Percentiles rank a stretch among this genome's conserved stretches.
phyloP scores from a whole-genome alignment of 2,888 invertebrate species.

The Meliscaeva auricollis region DNA sequence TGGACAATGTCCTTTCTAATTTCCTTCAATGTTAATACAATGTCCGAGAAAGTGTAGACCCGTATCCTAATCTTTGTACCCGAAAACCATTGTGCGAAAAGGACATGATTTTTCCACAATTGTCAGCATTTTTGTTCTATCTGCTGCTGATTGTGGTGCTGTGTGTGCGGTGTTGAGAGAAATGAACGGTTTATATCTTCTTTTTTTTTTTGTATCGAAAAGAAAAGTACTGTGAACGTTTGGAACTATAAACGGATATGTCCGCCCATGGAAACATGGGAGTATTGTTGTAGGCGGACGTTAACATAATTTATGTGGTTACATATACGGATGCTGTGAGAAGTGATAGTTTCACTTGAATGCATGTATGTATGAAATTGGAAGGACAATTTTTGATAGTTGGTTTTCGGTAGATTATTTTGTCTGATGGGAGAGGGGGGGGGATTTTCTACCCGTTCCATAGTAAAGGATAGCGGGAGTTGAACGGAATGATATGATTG shows the following conservation, averaged over 20 bases:
- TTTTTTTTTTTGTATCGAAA: conserved; percentile 65
- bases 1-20: conserved; percentile 82
- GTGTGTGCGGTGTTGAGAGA: conserved; percentile 75
- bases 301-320: conserved; percentile 84
- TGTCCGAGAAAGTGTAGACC: conserved; percentile 52
- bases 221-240: conserved; percentile 47
- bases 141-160: background rate
- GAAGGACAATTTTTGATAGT: conserved; percentile 43
- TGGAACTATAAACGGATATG: conserved; percentile 67
- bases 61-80: conserved; percentile 60
- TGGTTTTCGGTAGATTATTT: conserved; percentile 42
- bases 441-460: too few species aligned
- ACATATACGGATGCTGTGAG: conserved; percentile 76
- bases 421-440: background rate
- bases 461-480: too few species aligned
- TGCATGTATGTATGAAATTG: conserved; percentile 7
- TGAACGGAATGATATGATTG: too few species aligned
- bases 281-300: conserved; percentile 81
- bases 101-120: conserved; percentile 80
- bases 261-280: conserved; percentile 54
- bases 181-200: conserved; percentile 80
- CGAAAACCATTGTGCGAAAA: conserved; percentile 47
- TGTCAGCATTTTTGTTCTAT: conserved; percentile 81
- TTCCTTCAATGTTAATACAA: conserved; percentile 78
- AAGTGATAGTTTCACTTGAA: conserved; percentile 69